phyloP scores from a whole-genome alignment of 92 coral and sea anemone genomes.

The Palythoa caribaeorum region DNA sequence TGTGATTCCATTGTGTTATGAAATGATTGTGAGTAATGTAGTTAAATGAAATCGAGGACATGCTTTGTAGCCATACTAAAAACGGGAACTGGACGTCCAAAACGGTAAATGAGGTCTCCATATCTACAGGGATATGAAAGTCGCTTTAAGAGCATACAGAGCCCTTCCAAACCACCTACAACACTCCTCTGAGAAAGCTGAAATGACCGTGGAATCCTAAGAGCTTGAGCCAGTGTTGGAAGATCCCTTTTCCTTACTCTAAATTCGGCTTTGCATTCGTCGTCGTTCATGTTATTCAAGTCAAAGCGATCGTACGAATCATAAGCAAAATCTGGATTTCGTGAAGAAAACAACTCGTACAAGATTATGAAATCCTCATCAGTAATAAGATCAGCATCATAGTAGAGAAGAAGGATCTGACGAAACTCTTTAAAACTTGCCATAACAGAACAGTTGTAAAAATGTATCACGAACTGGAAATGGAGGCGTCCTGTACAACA shows the following conservation, averaged over 20 bases:
- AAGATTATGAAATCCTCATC: conserved; percentile 48
- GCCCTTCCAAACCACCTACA: conserved; percentile 9
- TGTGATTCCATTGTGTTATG: conserved; percentile 23
- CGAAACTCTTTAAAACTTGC: conserved; percentile 51
- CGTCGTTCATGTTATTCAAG: conserved; percentile 44
- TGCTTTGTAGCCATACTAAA: conserved; percentile 17
- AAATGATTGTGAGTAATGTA: background rate
- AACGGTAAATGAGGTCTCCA: conserved; percentile 19
- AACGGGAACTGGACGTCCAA: conserved; percentile 23
- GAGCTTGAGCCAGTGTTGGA: background rate
- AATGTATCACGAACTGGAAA: conserved; percentile 30
- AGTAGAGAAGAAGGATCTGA: conserved; percentile 57
- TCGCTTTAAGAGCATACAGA: conserved; percentile 15
- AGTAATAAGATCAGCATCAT: conserved; percentile 53
- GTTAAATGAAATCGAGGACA: conserved; percentile 9
- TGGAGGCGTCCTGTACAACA: conserved; percentile 45
- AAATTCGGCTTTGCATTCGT: conserved; percentile 35
- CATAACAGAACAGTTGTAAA: conserved; percentile 35
- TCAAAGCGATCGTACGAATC: conserved; percentile 48
- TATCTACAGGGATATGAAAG: conserved; percentile 18
- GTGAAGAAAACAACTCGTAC: conserved; percentile 51
- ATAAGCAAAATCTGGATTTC: conserved; percentile 45
- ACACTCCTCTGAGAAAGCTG: background rate
- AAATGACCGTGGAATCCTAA: background rate
- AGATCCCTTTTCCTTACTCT: conserved; percentile 25